Base-by-base conservation (phyloP, 2,888 invertebrate genomes). In the Oligia fasciuncula region DNA sequence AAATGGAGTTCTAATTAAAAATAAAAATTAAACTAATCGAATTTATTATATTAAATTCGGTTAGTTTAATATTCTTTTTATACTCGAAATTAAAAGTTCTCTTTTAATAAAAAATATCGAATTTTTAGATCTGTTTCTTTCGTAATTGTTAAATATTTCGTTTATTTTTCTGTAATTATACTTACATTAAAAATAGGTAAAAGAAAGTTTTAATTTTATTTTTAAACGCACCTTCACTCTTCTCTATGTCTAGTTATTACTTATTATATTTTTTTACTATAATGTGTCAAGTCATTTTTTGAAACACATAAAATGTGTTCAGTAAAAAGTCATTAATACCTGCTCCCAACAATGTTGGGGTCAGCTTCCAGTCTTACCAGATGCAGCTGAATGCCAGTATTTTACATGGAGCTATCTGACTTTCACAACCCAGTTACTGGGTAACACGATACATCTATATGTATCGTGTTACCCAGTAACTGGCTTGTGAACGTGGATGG, bases 111-210 rank as follows among this genome's bases (percentile, higher is more conserved):
- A 43, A n/a, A 35, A 62, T 80, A 68, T 80, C 57, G 62, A 74
- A 80, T 74, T 13, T 19, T 4, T 65, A 29, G 81, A 80, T 80
- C 80, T 80, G 81, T 68, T 23, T 69, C 67, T 74, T 14, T 63
- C 40, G 60, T 68, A 29, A 54, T 49, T 74, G 29, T 81, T 60
- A 79, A 68, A 69, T 29, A 43, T 49, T 68, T 17, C 2, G 4
- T 73, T 80, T 73, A 73, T 80, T 80, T 73, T 80, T 68, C 60
- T 80, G 40, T 80, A 80, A 80, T 80, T 60, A 60, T 63, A 40
- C 40, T 40, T 40, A 49, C 62, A 40, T 63, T 74, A 65, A 57
- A 57, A 71, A 54, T 76, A 76, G 54, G 57, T 46, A 46, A 70
- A 51, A 13, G 0, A 60, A 81, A 70, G 40, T 46, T 76, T 76